Evolutionary conservation across 2,113 vertebrate species (phyloP).

Genomic region (Herpetotheres cachinnans): DNA sequence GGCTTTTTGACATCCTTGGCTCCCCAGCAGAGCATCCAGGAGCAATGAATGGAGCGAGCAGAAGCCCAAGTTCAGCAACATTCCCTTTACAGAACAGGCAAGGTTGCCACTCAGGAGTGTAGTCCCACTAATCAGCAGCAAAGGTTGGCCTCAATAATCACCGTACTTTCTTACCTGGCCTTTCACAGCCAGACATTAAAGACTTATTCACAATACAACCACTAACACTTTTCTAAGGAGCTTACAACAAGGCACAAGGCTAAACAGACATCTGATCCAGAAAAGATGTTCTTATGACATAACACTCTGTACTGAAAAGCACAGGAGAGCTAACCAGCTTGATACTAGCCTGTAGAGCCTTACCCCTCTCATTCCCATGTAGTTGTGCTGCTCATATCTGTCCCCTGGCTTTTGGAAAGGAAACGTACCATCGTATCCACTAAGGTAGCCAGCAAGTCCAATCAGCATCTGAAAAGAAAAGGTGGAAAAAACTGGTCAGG

Average conservation of each 20-base stretch:
- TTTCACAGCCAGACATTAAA: not conserved
- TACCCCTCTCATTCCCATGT: slow-evolving; percentile 97
- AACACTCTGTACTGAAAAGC: not conserved
- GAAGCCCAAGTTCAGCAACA: not conserved
- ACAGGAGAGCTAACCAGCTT: not conserved
- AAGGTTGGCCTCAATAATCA: not conserved
- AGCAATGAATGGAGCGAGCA: rapidly evolving
- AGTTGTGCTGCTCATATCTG: slow-evolving; percentile 91
- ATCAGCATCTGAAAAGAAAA: slow-evolving; percentile 89
- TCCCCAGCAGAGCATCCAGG: not conserved
- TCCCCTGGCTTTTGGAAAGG: slow-evolving; percentile 94
- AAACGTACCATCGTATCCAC: slow-evolving; percentile 93
- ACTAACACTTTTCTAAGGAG: not conserved
- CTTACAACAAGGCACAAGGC: not conserved
- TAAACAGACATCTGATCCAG: not conserved
- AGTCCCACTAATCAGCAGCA: not conserved
- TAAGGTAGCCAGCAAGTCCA: slow-evolving; percentile 92
- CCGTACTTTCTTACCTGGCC: not conserved
- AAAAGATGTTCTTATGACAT: not conserved
- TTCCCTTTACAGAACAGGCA: not conserved
- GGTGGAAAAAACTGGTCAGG: not conserved
- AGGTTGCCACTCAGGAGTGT: not conserved
- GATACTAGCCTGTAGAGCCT: not conserved
- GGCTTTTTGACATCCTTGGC: not conserved
- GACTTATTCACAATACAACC: not conserved